These are phyloP conservation scores for Fringilla coelebs DNA, from an alignment of 2,797 vertebrate genomes.

Conservation along the genomic window DNA sequence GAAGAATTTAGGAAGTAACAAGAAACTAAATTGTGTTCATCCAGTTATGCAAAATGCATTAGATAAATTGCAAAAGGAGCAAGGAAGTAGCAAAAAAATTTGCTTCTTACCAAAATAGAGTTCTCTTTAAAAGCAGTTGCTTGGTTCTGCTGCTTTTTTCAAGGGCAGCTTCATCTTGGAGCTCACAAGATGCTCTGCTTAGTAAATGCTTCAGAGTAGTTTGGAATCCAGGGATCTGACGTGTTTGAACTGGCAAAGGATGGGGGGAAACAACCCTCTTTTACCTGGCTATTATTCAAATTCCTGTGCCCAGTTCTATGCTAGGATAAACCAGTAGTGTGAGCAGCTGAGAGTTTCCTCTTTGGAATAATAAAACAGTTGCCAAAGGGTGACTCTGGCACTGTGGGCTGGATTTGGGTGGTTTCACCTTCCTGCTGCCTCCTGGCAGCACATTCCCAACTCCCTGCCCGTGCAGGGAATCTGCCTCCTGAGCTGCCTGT, in stretches of 20 bases:
- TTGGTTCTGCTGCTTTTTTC: not conserved
- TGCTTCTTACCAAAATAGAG: not conserved
- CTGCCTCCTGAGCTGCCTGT: not conserved
- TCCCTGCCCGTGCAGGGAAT: not conserved
- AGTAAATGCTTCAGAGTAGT: not conserved
- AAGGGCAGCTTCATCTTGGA: not conserved
- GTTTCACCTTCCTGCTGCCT: not conserved
- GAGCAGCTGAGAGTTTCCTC: not conserved
- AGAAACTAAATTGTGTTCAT: not conserved
- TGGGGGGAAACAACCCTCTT: not conserved
- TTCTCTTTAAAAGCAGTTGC: not conserved
- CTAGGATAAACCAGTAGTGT: not conserved
- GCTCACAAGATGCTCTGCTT: not conserved
- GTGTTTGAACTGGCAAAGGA: not conserved
- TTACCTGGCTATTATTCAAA: not conserved
- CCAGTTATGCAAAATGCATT: not conserved
- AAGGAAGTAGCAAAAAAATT: not conserved
- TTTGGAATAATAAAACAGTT: not conserved
- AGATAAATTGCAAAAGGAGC: not conserved
- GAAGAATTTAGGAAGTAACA: not conserved
- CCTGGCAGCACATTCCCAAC: not conserved
- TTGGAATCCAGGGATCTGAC: not conserved
- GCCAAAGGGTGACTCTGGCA: not conserved
- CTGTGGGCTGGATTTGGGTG: not conserved
- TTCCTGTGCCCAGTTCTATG: not conserved